Conservation (phyloP, 2,797 vertebrate genomes). For the Lophius americanus region DNA sequence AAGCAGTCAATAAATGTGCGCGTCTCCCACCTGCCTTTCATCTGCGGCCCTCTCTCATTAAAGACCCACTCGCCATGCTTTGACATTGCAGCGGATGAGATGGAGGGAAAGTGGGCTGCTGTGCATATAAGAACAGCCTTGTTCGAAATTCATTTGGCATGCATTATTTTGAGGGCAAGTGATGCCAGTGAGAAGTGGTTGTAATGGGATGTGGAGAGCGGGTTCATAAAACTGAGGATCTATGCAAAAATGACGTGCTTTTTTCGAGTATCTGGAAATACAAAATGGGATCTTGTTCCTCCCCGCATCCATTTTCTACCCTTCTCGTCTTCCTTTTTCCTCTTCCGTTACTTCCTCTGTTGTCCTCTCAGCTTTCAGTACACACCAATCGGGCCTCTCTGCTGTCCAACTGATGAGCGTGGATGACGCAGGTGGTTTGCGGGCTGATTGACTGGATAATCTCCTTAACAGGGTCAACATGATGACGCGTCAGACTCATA, state of each 20-base stretch:
- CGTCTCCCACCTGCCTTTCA: conserved; percentile 73
- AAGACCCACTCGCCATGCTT: conserved; percentile 58
- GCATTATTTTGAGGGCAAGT: conserved; percentile 54
- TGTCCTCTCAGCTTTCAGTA: conserved; percentile 40
- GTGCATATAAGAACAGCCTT: conserved; percentile 52
- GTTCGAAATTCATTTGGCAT: conserved; percentile 67
- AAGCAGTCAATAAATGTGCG: conserved; percentile 74
- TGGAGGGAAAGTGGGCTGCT: conserved; percentile 55
- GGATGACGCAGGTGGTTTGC: conserved; percentile 72
- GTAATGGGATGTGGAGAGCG: conserved; percentile 35
- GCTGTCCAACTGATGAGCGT: conserved; percentile 48
- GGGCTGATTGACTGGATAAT: conserved; percentile 79
- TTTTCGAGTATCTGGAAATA: conserved; percentile 32
- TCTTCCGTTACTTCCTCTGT: conserved; percentile 15
- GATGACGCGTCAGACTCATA: conserved; percentile 36
- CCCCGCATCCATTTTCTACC: conserved; percentile 4
- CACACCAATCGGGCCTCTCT: conserved; percentile 32
- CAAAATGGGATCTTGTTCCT: conserved; percentile 9
- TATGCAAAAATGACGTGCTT: conserved; percentile 32
- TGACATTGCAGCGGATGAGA: conserved; percentile 74
- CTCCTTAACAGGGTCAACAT: conserved; percentile 73
- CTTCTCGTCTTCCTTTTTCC: conserved; percentile 4
- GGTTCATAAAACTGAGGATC: conserved; percentile 31
- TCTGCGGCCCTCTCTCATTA: conserved; percentile 76
- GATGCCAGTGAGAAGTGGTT: conserved; percentile 47